Base-by-base conservation (phyloP, 2,888 invertebrate genomes). In the Hirtodrosophila trivittata region DNA sequence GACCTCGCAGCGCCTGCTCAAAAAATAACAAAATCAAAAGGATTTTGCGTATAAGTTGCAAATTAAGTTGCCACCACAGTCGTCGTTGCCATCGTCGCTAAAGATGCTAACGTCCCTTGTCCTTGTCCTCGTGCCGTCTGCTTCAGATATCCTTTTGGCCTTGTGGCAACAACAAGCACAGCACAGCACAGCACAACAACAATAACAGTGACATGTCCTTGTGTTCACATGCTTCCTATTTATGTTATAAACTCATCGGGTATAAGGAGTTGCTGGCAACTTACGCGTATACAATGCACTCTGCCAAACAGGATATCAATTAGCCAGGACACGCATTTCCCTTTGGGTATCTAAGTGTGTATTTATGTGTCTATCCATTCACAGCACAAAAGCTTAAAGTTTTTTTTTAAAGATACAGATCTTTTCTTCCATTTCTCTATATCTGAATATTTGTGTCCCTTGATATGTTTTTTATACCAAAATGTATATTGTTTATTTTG, bases 11-110 rank as follows among this genome's bases (percentile, higher is more conserved):
- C 33, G 42, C 18, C 65, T 57, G 57, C 68, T 52, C 35, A 42
- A 67, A 75, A 41, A 75, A 85, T 64, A 81, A 85, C 73, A 82
- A 85, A 87, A 87, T 83, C 83, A 83, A 85, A 85, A 77, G 86
- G 83, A 67, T 85, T 84, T 71, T 77, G 57, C 83, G 82, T 87
- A 87, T 82, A 86, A 87, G 87, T 87, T 83, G 87, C 87, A 85
- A 83, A 87, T 83, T 82, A 85, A 87, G 87, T 85, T 85, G 68
- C 56, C 63, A 43, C 37, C 63, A 33, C 16, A 10, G 14, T 26
- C 51, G 16, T 32, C 41, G 16, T 32, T 32, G 12, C 8, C 45
- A 37, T 21, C 56, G 49, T 54, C 37, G 33, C 58, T 43, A 37
- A 65, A 56, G 47, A 51, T 56, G 45, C 72, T 41, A 47, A 43